These are phyloP conservation scores for Apaloderma vittatum DNA, from an alignment of 2,113 vertebrate genomes.

Conservation along the genomic window DNA sequence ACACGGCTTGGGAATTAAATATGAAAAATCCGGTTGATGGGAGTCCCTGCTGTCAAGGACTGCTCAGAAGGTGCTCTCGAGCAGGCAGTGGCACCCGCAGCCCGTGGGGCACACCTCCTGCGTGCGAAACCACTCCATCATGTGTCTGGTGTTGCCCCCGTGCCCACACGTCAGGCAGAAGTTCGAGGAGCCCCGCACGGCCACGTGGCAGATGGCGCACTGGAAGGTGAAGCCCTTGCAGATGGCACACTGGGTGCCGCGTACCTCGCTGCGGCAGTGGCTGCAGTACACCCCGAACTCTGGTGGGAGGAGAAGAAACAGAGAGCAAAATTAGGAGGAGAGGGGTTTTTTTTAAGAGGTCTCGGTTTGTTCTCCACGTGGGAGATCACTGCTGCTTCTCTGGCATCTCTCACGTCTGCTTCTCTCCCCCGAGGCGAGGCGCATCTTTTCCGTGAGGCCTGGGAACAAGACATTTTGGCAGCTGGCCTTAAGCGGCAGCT, in stretches of 20 bases:
- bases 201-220: conserved; percentile 96
- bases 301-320: conserved; percentile 38
- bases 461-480: background rate
- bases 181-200: conserved; percentile 94
- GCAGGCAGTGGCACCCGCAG: conserved; percentile 94
- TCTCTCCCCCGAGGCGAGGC: background rate
- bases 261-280: conserved; percentile 93
- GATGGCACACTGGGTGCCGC: conserved; percentile 92
- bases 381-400: background rate
- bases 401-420: background rate
- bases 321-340: background rate
- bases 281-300: conserved; percentile 97
- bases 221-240: conserved; percentile 97
- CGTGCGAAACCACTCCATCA: conserved; percentile 98
- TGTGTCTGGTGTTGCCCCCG: conserved; percentile 95
- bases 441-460: background rate
- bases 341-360: background rate
- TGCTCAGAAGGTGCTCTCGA: conserved; percentile 93
- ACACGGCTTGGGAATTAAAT: background rate
- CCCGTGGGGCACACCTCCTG: conserved; percentile 96
- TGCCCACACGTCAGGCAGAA: conserved; percentile 98
- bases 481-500: background rate
- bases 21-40: rapidly evolving
- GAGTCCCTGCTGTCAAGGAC: rapidly evolving
- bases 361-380: rapidly evolving